Evolutionary conservation across 2,888 invertebrate genomes (phyloP).

Genomic region (Galeopsomyia nigrocyanea): DNA sequence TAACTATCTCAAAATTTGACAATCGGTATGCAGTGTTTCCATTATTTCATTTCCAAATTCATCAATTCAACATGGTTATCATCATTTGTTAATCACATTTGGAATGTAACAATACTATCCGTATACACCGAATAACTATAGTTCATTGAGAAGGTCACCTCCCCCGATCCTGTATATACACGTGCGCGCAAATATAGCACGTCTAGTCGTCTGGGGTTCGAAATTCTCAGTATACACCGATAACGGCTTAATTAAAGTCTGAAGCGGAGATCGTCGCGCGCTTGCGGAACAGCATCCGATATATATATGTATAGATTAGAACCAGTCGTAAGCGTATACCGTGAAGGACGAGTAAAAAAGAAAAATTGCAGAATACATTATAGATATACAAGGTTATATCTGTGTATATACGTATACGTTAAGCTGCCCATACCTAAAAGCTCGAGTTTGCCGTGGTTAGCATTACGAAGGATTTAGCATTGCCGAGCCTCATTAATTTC

Average conservation of each 20-base stretch:
- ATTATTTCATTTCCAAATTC: too few relatives aligned
- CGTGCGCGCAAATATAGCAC: neutral
- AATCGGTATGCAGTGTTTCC: too few relatives aligned
- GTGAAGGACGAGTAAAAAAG: neutral
- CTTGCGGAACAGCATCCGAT: neutral
- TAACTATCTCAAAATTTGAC: too few relatives aligned
- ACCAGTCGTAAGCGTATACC: slow-evolving; percentile 3
- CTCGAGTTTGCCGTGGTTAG: neutral
- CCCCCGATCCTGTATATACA: neutral
- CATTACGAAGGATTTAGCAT: slow-evolving; percentile 2
- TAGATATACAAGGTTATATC: neutral
- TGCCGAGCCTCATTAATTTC: slow-evolving; percentile 14
- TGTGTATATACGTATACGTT: neutral
- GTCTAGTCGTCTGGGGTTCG: slow-evolving; percentile 6
- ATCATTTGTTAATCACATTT: too few relatives aligned
- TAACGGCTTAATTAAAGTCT: slow-evolving; percentile 49
- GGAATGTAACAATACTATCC: too few relatives aligned
- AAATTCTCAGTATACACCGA: slow-evolving; percentile 42
- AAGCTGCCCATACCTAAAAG: slow-evolving; percentile 6
- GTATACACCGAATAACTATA: too few relatives aligned
- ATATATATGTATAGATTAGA: slow-evolving; percentile 8
- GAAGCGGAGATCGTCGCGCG: neutral
- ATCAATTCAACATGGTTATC: too few relatives aligned
- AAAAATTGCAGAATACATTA: neutral
- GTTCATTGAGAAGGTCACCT: neutral